A percentile compares a stretch with the other conserved stretches of the same genome.
Evolutionary conservation across 2,113 vertebrate species (phyloP).

Genomic region (Vombatus ursinus): DNA sequence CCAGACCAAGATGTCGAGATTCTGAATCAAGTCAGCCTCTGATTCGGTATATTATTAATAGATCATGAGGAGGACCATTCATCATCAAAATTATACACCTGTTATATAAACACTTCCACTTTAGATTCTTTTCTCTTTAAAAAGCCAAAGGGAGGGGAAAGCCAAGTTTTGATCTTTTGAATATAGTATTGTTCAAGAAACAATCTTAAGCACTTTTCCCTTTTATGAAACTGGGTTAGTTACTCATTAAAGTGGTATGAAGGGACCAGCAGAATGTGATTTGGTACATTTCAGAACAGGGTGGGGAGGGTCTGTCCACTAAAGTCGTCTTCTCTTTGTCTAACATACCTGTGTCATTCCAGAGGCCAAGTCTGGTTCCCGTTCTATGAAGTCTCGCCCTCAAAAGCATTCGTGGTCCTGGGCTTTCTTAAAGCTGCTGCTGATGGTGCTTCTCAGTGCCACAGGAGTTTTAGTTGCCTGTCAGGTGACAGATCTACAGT

Average conservation of each 20-base stretch:
- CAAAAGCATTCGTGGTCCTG: slow-evolving; percentile 79
- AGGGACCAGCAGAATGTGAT: background rate
- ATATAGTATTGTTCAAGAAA: background rate
- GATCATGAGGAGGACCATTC: background rate
- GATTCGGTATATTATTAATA: background rate
- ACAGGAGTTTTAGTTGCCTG: slow-evolving; percentile 83
- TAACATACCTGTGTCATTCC: slow-evolving; percentile 20
- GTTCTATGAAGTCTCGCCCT: slow-evolving; percentile 68
- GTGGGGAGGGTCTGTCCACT: background rate
- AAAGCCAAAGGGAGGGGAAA: background rate
- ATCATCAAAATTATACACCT: background rate
- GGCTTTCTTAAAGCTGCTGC: slow-evolving; percentile 85
- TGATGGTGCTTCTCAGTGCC: slow-evolving; percentile 82
- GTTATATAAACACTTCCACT: background rate
- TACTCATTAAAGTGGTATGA: background rate
- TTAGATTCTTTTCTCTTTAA: background rate
- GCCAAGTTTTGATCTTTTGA: background rate
- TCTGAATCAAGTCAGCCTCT: background rate
- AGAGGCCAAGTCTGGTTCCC: slow-evolving; percentile 79
- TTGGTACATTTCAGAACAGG: background rate
- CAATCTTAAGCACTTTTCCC: background rate
- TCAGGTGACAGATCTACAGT: slow-evolving; percentile 87
- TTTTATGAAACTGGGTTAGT: background rate
- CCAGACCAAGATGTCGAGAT: background rate
- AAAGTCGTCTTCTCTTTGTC: background rate